Percentiles rank a stretch among this genome's conserved stretches.
Conservation (phyloP, 2,797 vertebrate species). For the Furcifer pardalis region DNA sequence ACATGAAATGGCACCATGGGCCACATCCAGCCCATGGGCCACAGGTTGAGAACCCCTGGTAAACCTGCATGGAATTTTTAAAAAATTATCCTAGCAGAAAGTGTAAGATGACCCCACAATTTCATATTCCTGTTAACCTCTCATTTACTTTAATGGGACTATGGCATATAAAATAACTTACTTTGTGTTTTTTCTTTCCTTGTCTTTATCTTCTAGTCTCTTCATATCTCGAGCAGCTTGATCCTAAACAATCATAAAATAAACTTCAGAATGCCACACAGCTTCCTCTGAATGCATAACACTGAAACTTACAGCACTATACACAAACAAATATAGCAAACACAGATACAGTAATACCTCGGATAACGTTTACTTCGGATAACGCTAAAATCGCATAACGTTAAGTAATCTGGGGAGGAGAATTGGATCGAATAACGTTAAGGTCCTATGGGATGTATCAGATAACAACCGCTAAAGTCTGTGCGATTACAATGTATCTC, state of each 20-base stretch:
- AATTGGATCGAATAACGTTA: too few species aligned
- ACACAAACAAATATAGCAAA: not conserved
- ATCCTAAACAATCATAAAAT: constrained; percentile 79
- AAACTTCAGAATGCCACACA: constrained; percentile 40
- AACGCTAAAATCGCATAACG: too few species aligned
- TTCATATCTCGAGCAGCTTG: constrained; percentile 98
- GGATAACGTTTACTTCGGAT: too few species aligned
- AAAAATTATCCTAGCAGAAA: not conserved
- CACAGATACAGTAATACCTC: too few species aligned
- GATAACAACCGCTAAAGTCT: too few species aligned
- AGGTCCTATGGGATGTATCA: too few species aligned
- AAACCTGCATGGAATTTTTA: not conserved
- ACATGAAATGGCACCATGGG: too few species aligned
- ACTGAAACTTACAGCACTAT: not conserved
- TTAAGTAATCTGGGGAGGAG: too few species aligned
- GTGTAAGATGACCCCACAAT: constrained; percentile 12
- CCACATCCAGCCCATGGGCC: too few species aligned
- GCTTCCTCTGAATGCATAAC: not conserved
- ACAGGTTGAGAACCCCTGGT: too few species aligned
- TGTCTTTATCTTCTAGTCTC: constrained; percentile 96
- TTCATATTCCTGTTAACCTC: not conserved
- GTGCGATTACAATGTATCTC: too few species aligned
- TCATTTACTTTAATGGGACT: not conserved
- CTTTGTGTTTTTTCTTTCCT: constrained; percentile 93
- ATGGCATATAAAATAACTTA: constrained; percentile 80